Evolutionary conservation across 2,888 invertebrate species (phyloP).

Genomic region (Cantharis rustica): DNA sequence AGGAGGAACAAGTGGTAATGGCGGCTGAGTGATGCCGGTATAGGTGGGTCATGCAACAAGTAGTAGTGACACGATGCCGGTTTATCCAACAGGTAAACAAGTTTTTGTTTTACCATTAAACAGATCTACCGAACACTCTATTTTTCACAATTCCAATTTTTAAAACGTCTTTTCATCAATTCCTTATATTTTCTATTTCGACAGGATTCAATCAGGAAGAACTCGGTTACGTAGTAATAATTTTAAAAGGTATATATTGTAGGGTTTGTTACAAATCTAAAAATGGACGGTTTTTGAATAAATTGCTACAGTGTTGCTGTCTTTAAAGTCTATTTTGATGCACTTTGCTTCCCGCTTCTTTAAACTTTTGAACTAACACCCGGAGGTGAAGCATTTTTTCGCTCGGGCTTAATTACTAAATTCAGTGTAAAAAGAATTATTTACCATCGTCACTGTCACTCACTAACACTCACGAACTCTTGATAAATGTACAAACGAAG

Average conservation of each 20-base stretch:
- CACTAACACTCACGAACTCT: constrained; percentile 30
- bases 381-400: constrained; percentile 6
- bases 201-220: constrained; percentile 12
- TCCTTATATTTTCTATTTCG: background rate
- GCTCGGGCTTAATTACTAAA: constrained; percentile 13
- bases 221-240: constrained; percentile 10
- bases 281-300: constrained; percentile 23
- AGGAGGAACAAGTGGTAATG: constrained; percentile 46
- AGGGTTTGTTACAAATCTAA: constrained; percentile 14
- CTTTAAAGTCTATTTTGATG: background rate
- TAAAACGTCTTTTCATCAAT: background rate
- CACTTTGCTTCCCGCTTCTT: background rate
- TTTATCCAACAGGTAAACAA: constrained; percentile 54
- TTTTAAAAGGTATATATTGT: constrained; percentile 13
- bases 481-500: constrained; percentile 29
- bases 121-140: background rate
- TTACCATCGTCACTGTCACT: constrained; percentile 29
- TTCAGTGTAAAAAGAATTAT: constrained; percentile 11
- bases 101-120: constrained; percentile 38
- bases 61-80: constrained; percentile 47
- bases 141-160: background rate
- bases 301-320: constrained; percentile 4
- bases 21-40: constrained; percentile 44
- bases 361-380: background rate
- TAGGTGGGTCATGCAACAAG: constrained; percentile 54